Percentiles rank a stretch among this genome's conserved stretches.
These are phyloP conservation scores for Cebidichthys violaceus DNA, from an alignment of 2,113 vertebrate species.

Conservation along the genomic window DNA sequence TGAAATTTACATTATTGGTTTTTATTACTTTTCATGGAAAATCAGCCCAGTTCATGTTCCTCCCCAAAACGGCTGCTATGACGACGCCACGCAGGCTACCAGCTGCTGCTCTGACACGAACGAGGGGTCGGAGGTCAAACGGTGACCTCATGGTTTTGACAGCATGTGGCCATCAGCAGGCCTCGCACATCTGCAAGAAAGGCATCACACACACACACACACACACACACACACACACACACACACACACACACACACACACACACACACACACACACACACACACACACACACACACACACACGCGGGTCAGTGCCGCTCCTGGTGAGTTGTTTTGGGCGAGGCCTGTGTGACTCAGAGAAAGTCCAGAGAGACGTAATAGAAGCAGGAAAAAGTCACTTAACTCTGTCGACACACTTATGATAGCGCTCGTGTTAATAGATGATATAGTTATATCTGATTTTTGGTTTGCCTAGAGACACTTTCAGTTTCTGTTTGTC, in stretches of 20 bases:
- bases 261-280: conserved; percentile 66
- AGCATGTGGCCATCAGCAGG: conserved; percentile 64
- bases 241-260: conserved; percentile 67
- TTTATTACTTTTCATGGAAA: background rate
- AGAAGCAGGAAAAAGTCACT: conserved; percentile 41
- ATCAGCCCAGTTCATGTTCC: background rate
- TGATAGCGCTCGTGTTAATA: conserved; percentile 20
- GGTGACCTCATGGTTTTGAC: conserved; percentile 63
- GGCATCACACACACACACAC: conserved; percentile 69
- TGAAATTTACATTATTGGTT: background rate
- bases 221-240: conserved; percentile 66
- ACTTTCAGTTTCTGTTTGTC: conserved; percentile 15
- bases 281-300: conserved; percentile 67
- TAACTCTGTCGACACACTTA: conserved; percentile 11
- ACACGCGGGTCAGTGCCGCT: conserved; percentile 71
- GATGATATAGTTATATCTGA: background rate
- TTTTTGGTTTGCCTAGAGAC: background rate
- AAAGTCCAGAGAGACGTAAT: conserved; percentile 50
- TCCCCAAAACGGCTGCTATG: background rate
- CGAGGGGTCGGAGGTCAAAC: conserved; percentile 44
- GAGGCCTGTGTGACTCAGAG: conserved; percentile 72
- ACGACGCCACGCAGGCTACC: conserved; percentile 17
- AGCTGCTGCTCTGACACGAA: conserved; percentile 36
- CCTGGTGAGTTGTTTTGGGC: conserved; percentile 68
- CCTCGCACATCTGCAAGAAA: conserved; percentile 44